These are phyloP conservation scores for Danio kyathit DNA, from an alignment of 2,797 vertebrate genomes.

Conservation along the genomic window DNA sequence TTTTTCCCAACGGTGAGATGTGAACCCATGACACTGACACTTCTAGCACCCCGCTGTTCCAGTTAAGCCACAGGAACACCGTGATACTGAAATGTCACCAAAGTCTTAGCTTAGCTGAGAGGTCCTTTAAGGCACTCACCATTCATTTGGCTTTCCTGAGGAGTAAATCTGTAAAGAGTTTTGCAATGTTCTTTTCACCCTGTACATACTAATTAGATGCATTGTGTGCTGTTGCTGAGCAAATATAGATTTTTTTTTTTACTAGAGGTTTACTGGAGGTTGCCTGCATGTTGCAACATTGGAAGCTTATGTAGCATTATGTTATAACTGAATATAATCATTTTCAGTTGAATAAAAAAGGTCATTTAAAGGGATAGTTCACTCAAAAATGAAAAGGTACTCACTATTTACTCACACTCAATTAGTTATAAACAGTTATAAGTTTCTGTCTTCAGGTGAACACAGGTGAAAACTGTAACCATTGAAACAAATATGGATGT, in stretches of 20 bases:
- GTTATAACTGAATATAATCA: conserved; percentile 18
- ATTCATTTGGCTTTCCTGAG: conserved; percentile 23
- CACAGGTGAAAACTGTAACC: too few relatives aligned
- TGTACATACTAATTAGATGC: conserved; percentile 38
- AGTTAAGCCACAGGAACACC: conserved; percentile 25
- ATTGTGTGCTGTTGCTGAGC: conserved; percentile 16
- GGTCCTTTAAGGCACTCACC: background rate
- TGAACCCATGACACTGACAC: conserved; percentile 1
- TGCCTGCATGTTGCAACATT: background rate
- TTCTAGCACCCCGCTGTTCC: conserved; percentile 19
- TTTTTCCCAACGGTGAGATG: background rate
- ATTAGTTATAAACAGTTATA: too few relatives aligned
- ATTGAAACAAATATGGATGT: too few relatives aligned
- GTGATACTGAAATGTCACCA: background rate
- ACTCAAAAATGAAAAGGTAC: too few relatives aligned
- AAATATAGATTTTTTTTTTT: conserved; percentile 1
- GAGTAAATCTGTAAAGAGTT: conserved; percentile 16
- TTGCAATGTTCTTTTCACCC: conserved; percentile 24
- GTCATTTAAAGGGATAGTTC: too few relatives aligned
- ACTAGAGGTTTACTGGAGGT: background rate
- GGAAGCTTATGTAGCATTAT: background rate
- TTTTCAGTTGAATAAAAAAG: background rate
- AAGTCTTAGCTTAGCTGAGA: conserved; percentile 4
- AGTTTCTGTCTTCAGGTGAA: too few relatives aligned
- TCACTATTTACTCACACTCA: too few relatives aligned